Conservation (phyloP, 2,797 vertebrate species). For the Sebastes alutus region DNA sequence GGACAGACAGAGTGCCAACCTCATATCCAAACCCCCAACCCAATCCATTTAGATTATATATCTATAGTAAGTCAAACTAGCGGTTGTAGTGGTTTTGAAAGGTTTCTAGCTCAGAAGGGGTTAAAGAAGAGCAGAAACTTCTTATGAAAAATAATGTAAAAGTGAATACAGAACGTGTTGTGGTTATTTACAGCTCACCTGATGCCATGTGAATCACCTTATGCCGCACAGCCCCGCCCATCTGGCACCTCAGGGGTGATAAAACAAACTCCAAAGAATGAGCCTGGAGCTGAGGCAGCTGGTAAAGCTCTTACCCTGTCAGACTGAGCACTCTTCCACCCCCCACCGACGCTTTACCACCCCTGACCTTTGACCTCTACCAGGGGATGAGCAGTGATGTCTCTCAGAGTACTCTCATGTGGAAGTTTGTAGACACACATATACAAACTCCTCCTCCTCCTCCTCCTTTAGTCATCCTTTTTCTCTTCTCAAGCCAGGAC, state of each 20-base stretch:
- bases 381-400: constrained; percentile 28
- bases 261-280: not conserved
- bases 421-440: constrained; percentile 5
- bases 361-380: constrained; percentile 45
- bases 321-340: constrained; percentile 7
- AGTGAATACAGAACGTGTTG: not conserved
- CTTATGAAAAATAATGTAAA: not conserved
- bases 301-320: constrained; percentile 47
- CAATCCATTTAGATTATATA: not conserved
- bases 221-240: not conserved
- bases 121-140: not conserved
- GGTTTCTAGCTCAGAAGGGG: not conserved
- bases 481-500: not conserved
- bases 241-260: not conserved
- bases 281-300: constrained; percentile 40
- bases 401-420: constrained; percentile 2
- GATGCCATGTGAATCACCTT: not conserved
- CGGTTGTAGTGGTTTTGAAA: not conserved
- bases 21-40: not conserved
- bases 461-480: not conserved
- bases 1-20: not conserved
- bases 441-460: not conserved
- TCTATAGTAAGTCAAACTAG: not conserved
- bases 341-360: constrained; percentile 31
- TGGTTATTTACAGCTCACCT: not conserved